Conservation (phyloP, 2,797 vertebrate species). For the Anguilla anguilla region DNA sequence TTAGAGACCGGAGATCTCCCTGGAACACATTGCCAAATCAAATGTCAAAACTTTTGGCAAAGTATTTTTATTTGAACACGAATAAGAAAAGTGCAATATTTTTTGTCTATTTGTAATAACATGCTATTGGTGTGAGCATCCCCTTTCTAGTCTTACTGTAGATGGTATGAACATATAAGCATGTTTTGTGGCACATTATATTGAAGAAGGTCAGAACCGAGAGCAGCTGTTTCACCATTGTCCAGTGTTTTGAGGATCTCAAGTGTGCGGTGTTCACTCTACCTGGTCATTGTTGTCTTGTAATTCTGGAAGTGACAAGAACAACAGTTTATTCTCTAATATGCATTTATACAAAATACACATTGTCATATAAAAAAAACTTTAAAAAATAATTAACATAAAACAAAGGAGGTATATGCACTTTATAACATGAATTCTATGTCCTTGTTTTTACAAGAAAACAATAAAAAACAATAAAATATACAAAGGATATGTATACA, state of each 20-base stretch:
- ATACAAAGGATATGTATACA: too few relatives aligned
- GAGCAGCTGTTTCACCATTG: too few relatives aligned
- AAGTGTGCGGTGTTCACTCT: neutral
- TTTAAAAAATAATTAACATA: neutral
- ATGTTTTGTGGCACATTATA: neutral
- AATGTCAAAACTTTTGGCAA: too few relatives aligned
- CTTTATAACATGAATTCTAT: neutral
- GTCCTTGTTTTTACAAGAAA: too few relatives aligned
- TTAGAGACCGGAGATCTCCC: too few relatives aligned
- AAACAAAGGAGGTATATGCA: neutral
- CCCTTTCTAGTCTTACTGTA: neutral
- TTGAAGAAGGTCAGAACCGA: too few relatives aligned
- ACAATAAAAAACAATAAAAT: too few relatives aligned
- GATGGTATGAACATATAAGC: neutral
- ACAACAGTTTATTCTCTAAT: neutral
- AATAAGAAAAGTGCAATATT: too few relatives aligned
- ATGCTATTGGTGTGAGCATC: neutral
- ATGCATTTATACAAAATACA: neutral
- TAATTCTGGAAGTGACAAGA: neutral
- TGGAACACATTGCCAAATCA: too few relatives aligned
- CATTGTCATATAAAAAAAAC: neutral
- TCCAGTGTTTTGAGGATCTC: neutral
- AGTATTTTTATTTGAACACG: too few relatives aligned
- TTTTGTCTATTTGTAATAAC: neutral
- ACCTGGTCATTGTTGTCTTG: conserved; percentile 9